phyloP scores from a whole-genome alignment of 2,888 invertebrate genomes.

The Cheilosia scutellata region DNA sequence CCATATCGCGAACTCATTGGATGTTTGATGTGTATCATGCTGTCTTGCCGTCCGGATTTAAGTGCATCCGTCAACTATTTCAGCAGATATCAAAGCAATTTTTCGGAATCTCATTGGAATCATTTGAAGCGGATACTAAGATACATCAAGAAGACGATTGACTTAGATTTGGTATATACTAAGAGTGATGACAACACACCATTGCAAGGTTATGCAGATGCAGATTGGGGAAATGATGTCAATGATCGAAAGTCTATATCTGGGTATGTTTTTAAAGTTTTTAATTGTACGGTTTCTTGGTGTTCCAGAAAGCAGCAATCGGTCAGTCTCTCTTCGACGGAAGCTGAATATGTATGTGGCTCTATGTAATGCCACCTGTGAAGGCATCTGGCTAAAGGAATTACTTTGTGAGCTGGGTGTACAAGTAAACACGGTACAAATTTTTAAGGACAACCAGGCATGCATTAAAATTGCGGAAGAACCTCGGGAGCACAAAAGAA shows the following conservation, averaged over 20 bases:
- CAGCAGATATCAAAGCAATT: constrained; percentile 4
- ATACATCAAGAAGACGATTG: not conserved
- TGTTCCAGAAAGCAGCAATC: not conserved
- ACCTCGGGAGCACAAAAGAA: not conserved
- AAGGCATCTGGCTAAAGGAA: not conserved
- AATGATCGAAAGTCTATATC: not conserved
- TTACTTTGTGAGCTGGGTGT: not conserved
- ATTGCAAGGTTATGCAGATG: not conserved
- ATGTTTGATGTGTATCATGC: not conserved
- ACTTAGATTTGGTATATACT: not conserved
- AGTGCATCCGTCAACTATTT: not conserved
- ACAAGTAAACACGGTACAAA: not conserved
- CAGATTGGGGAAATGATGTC: not conserved
- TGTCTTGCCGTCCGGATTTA: not conserved
- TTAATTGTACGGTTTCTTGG: not conserved
- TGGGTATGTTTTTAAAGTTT: not conserved
- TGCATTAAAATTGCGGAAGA: not conserved
- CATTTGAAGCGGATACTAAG: not conserved
- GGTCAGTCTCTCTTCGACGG: not conserved
- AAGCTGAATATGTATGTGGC: not conserved
- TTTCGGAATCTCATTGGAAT: not conserved
- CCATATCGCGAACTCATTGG: not conserved
- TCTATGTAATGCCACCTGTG: not conserved
- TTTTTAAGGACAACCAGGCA: not conserved
- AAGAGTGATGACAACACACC: not conserved